Evolutionary conservation across 2,797 vertebrate species (phyloP), one percentile per base, ranked within the genome.

Genomic region (Enteromius paludinosus): DNA sequence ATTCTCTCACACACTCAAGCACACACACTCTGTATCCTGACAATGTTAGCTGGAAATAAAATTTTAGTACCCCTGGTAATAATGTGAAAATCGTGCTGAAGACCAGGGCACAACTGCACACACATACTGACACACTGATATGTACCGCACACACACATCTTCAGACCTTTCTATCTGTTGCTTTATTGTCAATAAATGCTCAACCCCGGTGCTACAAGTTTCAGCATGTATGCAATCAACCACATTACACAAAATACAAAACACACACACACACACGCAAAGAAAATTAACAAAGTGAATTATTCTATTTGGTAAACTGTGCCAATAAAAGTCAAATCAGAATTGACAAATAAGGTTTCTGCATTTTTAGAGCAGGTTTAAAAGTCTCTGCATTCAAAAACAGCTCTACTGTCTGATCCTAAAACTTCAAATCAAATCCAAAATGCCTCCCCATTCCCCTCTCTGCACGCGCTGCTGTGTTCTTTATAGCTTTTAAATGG

Each of bases 51-150:
- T 87, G 87, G 87, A 93, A 89, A 94, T 94, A 94, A 92, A 93
- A 93, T 91, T 91, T 94, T 93, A 93, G 92, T 93, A 91, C 79
- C 91, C 75, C 89, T 90, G 90, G 91, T 92, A 91, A 93, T 93
- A 87, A 86, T 86, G 70, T 81, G 80, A 61, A 81, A 86, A 82
- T 70, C 65, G 59, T 85, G 77, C 72, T 43, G 78, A 75, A 72
- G 77, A 66, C 66, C 75, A 65, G 54, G 64, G 78, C 74, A 76
- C 65, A 59, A 83, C 73, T 79, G 56, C 78, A 78, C 65, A 85
- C 75, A 84, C 30, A 78, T 18, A 59, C 45, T 75, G n/a, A 68
- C 25, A 64, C 54, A 82, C 33, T 11, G 47, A 28, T 30, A 66
- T 20, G 54, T 28, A 43, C 10, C 15, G 61, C 38, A 61, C 18